phyloP scores from a whole-genome alignment of 1,140 invertebrate genomes.

The Periplaneta americana region DNA sequence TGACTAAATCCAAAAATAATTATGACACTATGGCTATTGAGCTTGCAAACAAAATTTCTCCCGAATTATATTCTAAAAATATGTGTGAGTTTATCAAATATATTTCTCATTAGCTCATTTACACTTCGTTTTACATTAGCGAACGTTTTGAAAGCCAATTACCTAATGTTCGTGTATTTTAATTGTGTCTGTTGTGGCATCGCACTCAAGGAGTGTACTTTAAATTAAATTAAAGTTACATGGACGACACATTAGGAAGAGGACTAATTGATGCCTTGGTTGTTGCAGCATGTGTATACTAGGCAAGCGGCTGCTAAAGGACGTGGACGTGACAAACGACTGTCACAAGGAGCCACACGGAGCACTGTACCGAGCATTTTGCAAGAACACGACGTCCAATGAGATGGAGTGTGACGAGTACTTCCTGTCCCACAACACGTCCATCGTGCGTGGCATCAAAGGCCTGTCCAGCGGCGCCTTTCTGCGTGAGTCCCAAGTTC shows the following conservation, averaged over 20 bases:
- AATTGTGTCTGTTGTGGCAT: too few relatives aligned
- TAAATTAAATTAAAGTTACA: too few relatives aligned
- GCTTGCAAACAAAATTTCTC: too few relatives aligned
- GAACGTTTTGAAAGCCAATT: too few relatives aligned
- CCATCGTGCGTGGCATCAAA: conserved; percentile 60
- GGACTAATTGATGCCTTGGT: neutral
- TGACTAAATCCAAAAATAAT: too few relatives aligned
- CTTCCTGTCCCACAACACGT: conserved; percentile 52
- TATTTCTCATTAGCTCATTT: too few relatives aligned
- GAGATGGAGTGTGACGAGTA: conserved; percentile 66
- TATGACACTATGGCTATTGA: too few relatives aligned
- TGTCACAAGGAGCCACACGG: conserved; percentile 71
- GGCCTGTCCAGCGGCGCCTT: conserved; percentile 74
- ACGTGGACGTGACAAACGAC: conserved; percentile 59
- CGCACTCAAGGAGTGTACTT: neutral
- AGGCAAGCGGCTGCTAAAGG: conserved; percentile 78
- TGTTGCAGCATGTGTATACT: conserved; percentile 86
- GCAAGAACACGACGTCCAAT: conserved; percentile 46
- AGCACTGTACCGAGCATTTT: conserved; percentile 61
- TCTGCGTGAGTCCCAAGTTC: conserved; percentile 46
- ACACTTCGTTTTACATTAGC: too few relatives aligned
- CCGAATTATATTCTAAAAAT: too few relatives aligned
- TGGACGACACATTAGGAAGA: too few relatives aligned
- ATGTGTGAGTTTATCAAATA: too few relatives aligned
- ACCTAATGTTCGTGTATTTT: too few relatives aligned